Percentiles rank a stretch among this genome's conserved stretches.
These are phyloP conservation scores for Drosophila guanche DNA, from an alignment of 1,140 invertebrate genomes.

Conservation along the genomic window DNA sequence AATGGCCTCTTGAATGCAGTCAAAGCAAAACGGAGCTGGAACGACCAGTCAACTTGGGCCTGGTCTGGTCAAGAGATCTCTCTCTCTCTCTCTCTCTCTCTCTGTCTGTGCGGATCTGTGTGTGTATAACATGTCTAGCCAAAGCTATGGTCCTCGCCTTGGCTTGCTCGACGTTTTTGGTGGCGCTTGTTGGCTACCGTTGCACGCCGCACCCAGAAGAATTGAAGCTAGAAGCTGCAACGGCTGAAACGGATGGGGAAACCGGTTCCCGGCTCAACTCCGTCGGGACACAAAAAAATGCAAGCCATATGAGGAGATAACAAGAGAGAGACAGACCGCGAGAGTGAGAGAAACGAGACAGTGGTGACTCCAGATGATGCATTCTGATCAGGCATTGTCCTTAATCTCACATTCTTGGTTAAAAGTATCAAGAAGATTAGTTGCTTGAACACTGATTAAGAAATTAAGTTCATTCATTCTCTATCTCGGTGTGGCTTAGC, in stretches of 20 bases:
- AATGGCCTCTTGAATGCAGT: conserved; percentile 26
- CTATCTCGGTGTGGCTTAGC: no score
- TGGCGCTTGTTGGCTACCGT: conserved; percentile 76
- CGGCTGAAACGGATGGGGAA: conserved; percentile 17
- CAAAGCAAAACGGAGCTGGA: conserved; percentile 14
- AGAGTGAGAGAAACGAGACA: conserved; percentile 17
- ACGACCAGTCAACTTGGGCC: not conserved
- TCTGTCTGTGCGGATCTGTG: conserved; percentile 5
- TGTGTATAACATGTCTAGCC: conserved; percentile 58
- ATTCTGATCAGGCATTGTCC: no score
- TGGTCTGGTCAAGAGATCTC: conserved; percentile 1
- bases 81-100: conserved; percentile 1
- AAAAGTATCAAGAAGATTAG: no score
- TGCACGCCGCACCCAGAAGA: conserved; percentile 60
- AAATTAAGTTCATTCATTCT: no score
- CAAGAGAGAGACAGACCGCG: conserved; percentile 14
- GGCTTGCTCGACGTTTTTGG: conserved; percentile 23
- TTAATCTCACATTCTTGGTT: no score
- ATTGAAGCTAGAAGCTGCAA: conserved; percentile 23
- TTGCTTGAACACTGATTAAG: no score
- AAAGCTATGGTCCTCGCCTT: conserved; percentile 46
- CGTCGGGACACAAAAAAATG: conserved; percentile 21
- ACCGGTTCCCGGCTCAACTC: conserved; percentile 29
- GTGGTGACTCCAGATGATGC: conserved; percentile 3
- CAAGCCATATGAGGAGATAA: conserved; percentile 31